Conservation (phyloP, 2,797 vertebrate species). For the Anguilla marmorata region DNA sequence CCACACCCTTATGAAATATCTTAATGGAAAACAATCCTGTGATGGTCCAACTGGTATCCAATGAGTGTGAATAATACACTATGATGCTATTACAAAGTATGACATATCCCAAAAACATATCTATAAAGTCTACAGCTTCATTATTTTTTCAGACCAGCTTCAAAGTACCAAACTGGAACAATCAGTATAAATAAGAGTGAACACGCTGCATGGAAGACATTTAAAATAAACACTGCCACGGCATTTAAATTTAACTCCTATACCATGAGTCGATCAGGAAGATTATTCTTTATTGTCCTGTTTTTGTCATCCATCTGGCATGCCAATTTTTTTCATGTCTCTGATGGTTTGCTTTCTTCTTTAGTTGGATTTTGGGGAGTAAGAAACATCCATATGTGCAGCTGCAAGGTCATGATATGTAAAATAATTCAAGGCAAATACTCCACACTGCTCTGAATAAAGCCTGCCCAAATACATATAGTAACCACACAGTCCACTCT, state of each 20-base stretch:
- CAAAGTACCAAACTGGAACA: neutral
- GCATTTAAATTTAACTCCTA: neutral
- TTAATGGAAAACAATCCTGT: neutral
- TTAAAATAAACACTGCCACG: neutral
- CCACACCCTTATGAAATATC: neutral
- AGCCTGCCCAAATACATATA: neutral
- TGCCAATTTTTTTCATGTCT: neutral
- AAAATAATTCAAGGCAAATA: neutral
- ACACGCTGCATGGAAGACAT: neutral
- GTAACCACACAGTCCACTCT: neutral
- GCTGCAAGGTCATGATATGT: neutral
- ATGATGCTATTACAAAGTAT: neutral
- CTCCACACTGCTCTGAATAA: neutral
- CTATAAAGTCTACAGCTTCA: neutral
- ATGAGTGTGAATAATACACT: neutral
- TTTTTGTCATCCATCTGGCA: neutral
- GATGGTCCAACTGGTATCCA: neutral
- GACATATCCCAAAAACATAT: neutral
- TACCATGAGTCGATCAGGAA: neutral
- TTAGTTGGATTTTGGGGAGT: neutral
- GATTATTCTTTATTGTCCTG: slow-evolving; percentile 4
- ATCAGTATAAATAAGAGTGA: neutral
- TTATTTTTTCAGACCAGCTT: neutral
- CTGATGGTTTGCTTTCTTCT: neutral
- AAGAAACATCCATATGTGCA: neutral